Evolutionary conservation across 2,888 invertebrate genomes (phyloP).

Genomic region (Halocaridina rubra): DNA sequence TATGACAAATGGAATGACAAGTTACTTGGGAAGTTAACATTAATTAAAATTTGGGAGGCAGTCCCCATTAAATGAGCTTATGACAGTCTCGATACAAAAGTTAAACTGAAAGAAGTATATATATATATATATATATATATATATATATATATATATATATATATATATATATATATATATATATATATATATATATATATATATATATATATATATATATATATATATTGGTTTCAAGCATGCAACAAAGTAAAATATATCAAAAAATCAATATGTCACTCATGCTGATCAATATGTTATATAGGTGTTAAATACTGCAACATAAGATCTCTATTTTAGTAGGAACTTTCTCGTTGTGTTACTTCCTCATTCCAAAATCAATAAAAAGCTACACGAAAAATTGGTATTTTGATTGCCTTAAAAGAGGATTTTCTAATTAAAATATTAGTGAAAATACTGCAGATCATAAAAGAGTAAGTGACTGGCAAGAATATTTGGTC

Average conservation of each 20-base stretch:
- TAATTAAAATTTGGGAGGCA: neutral
- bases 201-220: slow-evolving; percentile 1
- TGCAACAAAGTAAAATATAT: neutral
- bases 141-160: neutral
- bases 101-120: neutral
- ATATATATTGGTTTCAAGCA: neutral
- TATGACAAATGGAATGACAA: neutral
- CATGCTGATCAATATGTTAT: too few relatives aligned
- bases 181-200: slow-evolving; percentile 1
- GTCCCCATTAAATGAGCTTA: neutral
- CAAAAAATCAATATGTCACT: neutral
- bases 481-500: too few relatives aligned
- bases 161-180: neutral
- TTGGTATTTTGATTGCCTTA: neutral
- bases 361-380: neutral
- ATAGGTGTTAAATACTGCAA: neutral
- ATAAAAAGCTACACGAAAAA: neutral
- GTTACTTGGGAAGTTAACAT: neutral
- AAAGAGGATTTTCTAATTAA: too few relatives aligned
- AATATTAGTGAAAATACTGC: too few relatives aligned
- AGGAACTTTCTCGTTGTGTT: neutral
- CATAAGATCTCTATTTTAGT: neutral
- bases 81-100: neutral
- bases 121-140: slow-evolving; percentile 1
- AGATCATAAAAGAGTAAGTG: too few relatives aligned